Evolutionary conservation across 2,113 vertebrate species (phyloP), one percentile per base, ranked within the genome.

Genomic region (Formicarius rufipectus): DNA sequence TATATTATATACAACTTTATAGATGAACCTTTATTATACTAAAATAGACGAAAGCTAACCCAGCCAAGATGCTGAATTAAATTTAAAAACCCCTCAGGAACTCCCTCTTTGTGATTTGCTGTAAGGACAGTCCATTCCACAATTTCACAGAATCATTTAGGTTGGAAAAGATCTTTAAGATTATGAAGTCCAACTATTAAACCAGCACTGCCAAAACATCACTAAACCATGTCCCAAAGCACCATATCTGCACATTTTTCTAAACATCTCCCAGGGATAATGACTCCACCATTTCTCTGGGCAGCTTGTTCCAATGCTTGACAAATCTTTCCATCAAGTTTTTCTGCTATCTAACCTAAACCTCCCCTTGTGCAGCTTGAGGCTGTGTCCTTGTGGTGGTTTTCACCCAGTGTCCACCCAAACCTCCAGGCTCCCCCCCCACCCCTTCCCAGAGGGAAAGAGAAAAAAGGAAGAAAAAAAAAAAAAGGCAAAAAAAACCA

Each of bases 231-330:
- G 21, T 62, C 37, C 59, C 53, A 50, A 28, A 55, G 28, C 12
- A 33, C 30, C 66, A 52, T 2, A 12, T 25, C 12, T 58, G 20
- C 6, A 45, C 0, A 0, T 12, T 10, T 86, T 75, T 55, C 12
- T 52, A 56, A 56, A 71, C 19, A 24, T 21, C 4, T n/a, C 37
- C 23, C 15, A 64, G 20, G n/a, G 12, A 52, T 1, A 20, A 16
- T 10, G 28, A 64, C 31, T 80, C 30, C 2, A 64, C 23, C 27
- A 53, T 31, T 49, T 30, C 56, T 67, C 56, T 66, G 35, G 15
- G n/a, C 21, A 76, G 23, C 35, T 44, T 66, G 9, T n/a, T 31
- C 28, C 7, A 3, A 9, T 24, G 5, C 12, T 27, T 49, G 44
- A 31, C 5, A 64, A 49, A 3, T 8, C 28, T 40, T 66, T 49